These are phyloP conservation scores for Okapia johnstoni DNA, from an alignment of 2,113 vertebrate genomes.

Conservation along the genomic window DNA sequence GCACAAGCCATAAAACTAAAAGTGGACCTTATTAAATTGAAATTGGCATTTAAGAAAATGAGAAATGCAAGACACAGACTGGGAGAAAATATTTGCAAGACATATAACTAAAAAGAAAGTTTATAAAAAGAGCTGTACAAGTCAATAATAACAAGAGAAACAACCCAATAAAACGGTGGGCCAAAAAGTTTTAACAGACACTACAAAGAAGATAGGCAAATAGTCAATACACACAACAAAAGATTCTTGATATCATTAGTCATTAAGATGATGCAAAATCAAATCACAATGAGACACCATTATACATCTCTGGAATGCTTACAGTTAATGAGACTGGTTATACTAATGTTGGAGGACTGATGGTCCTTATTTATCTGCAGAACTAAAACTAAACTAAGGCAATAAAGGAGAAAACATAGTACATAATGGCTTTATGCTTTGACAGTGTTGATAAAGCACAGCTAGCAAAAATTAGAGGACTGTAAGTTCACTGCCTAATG, in stretches of 20 bases:
- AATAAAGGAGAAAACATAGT: background rate
- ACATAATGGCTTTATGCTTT: background rate
- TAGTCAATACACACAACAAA: background rate
- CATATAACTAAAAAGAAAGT: background rate
- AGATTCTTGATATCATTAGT: background rate
- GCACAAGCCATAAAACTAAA: slow-evolving; percentile 12
- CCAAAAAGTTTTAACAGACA: background rate
- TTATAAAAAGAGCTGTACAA: background rate
- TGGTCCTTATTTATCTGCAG: background rate
- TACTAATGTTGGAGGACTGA: background rate
- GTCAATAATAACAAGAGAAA: slow-evolving; percentile 23
- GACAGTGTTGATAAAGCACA: background rate
- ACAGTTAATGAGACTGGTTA: background rate
- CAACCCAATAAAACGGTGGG: background rate
- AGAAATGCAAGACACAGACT: background rate
- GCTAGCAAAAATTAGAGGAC: background rate
- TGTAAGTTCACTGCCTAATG: background rate
- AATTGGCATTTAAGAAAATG: background rate
- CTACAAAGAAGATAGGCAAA: background rate
- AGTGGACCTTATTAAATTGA: slow-evolving; percentile 11
- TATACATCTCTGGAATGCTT: background rate
- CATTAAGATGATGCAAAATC: background rate
- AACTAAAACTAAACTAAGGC: slow-evolving; percentile 22
- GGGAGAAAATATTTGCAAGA: slow-evolving; percentile 14
- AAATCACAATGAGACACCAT: background rate